Evolutionary conservation across 2,797 vertebrate genomes (phyloP), one percentile per base, ranked within the genome.

Genomic region (Rhynchonycteris naso): DNA sequence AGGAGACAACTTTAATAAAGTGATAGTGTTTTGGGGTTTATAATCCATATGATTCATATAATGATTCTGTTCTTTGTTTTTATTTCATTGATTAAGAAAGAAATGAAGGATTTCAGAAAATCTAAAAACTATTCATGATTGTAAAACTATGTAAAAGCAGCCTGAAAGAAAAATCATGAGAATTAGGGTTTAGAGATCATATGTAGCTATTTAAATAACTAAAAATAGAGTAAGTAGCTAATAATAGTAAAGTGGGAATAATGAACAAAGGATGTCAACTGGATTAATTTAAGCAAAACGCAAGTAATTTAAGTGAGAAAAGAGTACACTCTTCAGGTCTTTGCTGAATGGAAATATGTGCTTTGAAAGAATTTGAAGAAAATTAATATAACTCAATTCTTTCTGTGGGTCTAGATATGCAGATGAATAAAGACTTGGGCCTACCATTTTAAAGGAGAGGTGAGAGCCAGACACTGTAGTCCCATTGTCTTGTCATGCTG

Each of bases 1-100:
- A 54, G n/a, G 30, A 74, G 38, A 93, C 18, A 93, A 59, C 11
- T 85, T 84, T 69, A 71, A 89, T 24, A 47, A 85, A n/a, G 16
- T 80, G 11, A 43, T 69, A 47, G 26, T 52, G 43, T 61, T 92
- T 61, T 38, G 21, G 9, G 72, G 8, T 91, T 87, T 75, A 78
- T 10, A 38, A 69, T 69, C 38, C 21, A 69, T 35, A 68, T 56
- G 50, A 54, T 76, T 72, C 71, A 72, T 69, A 54, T n/a, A 33
- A 26, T 63, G 56, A 63, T 72, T 83, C n/a, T 83, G 10, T 82
- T 76, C 18, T 90, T 81, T 71, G 54, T 87, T 83, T 66, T 91
- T 66, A 35, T 52, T 80, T 85, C 35, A 76, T 28, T 84, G 63
- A 78, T 35, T 92, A 63, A 69, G 33, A 33, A 30, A 78, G 63